phyloP scores from a whole-genome alignment of 2,797 vertebrate genomes.

The Paramormyrops hopkinsi region DNA sequence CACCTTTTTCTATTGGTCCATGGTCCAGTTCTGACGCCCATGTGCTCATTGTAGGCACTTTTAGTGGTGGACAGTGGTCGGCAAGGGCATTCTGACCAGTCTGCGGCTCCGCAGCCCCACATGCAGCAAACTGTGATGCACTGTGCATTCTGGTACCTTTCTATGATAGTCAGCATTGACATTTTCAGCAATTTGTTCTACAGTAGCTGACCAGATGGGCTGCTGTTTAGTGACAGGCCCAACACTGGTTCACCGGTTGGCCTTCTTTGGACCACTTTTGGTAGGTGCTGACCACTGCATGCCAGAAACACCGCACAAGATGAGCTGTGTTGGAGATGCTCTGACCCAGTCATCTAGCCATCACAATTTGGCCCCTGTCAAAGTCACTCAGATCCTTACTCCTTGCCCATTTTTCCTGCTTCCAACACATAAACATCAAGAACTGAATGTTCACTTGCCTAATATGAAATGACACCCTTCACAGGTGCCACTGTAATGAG shows the following conservation, averaged over 20 bases:
- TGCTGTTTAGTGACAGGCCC: background rate
- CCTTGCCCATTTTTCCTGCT: background rate
- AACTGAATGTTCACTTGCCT: background rate
- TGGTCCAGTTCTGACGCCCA: background rate
- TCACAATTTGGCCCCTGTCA: background rate
- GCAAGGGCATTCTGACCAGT: background rate
- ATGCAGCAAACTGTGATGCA: background rate
- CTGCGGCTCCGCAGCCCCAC: background rate
- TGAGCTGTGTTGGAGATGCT: background rate
- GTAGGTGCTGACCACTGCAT: background rate
- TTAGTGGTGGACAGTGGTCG: background rate
- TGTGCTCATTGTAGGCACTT: background rate
- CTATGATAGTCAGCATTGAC: background rate
- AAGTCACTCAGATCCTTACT: background rate
- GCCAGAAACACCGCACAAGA: background rate
- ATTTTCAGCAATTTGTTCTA: background rate
- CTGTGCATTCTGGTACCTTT: background rate
- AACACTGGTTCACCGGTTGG: background rate
- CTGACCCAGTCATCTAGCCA: background rate
- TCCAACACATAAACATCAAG: background rate
- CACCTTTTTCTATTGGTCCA: background rate
- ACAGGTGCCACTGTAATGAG: background rate
- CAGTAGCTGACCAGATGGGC: background rate
- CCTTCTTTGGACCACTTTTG: background rate
- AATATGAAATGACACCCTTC: background rate